Evolutionary conservation across 2,888 invertebrate genomes (phyloP), one percentile per base, ranked within the genome.

Genomic region (Amphipoea lucens): DNA sequence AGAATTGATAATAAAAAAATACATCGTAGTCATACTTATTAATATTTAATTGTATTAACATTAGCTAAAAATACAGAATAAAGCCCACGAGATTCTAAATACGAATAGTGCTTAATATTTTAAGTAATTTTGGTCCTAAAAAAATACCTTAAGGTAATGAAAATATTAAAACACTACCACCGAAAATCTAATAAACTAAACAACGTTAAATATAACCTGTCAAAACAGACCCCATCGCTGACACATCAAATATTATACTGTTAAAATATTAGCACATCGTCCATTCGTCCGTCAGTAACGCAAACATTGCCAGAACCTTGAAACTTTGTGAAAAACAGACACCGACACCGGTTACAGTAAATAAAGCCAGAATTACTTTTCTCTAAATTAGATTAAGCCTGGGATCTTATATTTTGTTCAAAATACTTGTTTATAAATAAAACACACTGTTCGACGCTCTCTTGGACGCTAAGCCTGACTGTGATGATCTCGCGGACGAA

Each of bases 251-350:
- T 79, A 51, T 51, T 51, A 29, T 29, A 57, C 70, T 67, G 73
- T 66, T 74, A 74, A 70, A 83, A 85, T 74, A 85, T 85, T 81
- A 70, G 82, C 76, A 51, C 82, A 45, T 20, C 66, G 60, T 29
- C 75, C 62, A 62, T 76, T 76, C 66, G 11, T 60, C 76, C 51
- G 42, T 62, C 45, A 70, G 40, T n/a, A 36, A 1, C 2, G 66
- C 23, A 66, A 87, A 83, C n/a, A 73, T 67, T 51, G 42, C 51
- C 51, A 51, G 62, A 76, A 63, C 68, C 76, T 69, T 74, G 60
- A 77, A 67, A 75, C 17, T 78, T 4, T 60, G 14, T 14, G 77
- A 48, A 83, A 81, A 83, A 81, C 81, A 81, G 83, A 77, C 48
- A 42, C 48, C 69, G 83, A 83, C 48, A 42, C 48, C 69, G 12